Base-by-base conservation (phyloP, 2,113 vertebrate species). In the Xyrauchen texanus region DNA sequence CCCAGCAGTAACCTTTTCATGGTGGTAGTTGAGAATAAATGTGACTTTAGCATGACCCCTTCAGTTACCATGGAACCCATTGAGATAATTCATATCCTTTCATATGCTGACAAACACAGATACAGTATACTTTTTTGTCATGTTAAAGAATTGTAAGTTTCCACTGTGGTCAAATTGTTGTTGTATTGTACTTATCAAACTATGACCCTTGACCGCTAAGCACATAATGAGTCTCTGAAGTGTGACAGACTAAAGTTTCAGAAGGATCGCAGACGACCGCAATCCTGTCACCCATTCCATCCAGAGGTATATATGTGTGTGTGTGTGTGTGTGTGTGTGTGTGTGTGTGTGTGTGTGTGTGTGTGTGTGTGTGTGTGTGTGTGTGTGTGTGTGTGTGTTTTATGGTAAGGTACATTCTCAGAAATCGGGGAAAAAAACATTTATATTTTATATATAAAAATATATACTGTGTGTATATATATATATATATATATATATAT, bases 1-100 rank as follows among this genome's bases (percentile, higher is more conserved):
- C 98, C 97, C 80, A 98, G 97, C 92, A 99, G 97, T 92, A 99
- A 99, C 86, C 94, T 99, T 70, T 99, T 99, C 89, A 99, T 99
- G 97, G 97, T 99, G 46, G 98, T 99, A 62, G 98, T 99, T 82
- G 96, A 98, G 84, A 97, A 96, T 61, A 96, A 96, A 87, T 99
- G 98, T 82, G 94, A 94, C 85, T 99, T 97, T 85, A 95, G 93
- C 81, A 93, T 92, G 0, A 12, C 95, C 81, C 90, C 93, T 68
- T 94, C 94, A 6, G 95, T 99, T 69, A 97, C 96, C 69, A 99
- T 99, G 97, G 95, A 96, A 0, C 98, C 97, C 77, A 95, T 97
- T 63, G 97, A 99, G 92, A 98, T 99, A 86, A 97, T 97, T 87
- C 99, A 99, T 99, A 99, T 99, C 98, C 96, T 99, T 93, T 60